phyloP scores from a whole-genome alignment of 2,113 vertebrate species.

The Hystrix brachyura region DNA sequence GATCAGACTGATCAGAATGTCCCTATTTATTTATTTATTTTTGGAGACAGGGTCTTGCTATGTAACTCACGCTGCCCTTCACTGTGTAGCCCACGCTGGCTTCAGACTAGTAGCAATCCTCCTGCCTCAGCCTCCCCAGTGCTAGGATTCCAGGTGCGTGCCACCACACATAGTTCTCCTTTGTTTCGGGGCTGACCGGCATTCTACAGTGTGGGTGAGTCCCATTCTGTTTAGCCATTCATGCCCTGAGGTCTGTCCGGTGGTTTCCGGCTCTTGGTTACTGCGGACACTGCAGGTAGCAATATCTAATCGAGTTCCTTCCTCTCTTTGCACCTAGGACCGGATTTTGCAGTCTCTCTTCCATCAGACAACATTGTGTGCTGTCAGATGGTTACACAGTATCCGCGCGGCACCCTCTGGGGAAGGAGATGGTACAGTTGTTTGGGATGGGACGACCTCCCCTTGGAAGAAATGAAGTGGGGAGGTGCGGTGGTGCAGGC shows the following conservation, averaged over 20 bases:
- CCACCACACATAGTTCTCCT: not conserved
- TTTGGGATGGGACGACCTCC: not conserved
- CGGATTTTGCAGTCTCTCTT: not conserved
- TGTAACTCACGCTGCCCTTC: no score
- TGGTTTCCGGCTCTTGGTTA: not conserved
- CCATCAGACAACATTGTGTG: no score
- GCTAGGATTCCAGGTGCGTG: no score
- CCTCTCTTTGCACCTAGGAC: not conserved
- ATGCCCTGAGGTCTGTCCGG: rapidly evolving
- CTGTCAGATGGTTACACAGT: rapidly evolving
- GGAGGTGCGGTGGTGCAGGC: not conserved
- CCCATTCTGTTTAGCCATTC: not conserved
- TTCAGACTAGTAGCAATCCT: no score
- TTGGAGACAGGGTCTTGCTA: no score
- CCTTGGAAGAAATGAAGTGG: not conserved
- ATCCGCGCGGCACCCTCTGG: rapidly evolving
- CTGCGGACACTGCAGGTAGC: rapidly evolving
- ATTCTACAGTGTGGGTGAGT: not conserved
- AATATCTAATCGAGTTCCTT: not conserved
- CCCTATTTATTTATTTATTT: no score
- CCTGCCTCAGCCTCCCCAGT: no score
- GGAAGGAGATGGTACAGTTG: not conserved
- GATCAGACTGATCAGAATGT: no score
- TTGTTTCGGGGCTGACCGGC: not conserved
- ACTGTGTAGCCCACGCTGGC: no score